Evolutionary conservation across 2,888 invertebrate species (phyloP).

Genomic region (Axea sp.): DNA sequence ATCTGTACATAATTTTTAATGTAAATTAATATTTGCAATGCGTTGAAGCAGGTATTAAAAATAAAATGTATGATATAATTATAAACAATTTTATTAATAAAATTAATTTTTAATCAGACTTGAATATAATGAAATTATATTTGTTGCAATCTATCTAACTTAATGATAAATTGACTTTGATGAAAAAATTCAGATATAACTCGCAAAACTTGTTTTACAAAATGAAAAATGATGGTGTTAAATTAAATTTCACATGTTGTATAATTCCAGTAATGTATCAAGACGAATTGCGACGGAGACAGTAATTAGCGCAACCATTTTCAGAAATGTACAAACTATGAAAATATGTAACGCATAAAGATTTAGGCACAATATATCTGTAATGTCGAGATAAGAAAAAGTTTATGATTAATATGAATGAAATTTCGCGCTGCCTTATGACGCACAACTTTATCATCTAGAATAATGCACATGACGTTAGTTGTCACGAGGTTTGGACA

Average conservation of each 20-base stretch:
- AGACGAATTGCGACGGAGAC: slow-evolving; percentile 21
- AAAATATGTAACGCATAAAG: slow-evolving; percentile 6
- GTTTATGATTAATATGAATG: slow-evolving; percentile 49
- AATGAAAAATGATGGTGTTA: slow-evolving; percentile 15
- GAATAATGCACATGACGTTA: slow-evolving; percentile 59
- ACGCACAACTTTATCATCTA: slow-evolving; percentile 50
- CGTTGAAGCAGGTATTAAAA: too few relatives aligned
- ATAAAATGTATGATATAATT: too few relatives aligned
- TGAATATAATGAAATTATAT: too few relatives aligned
- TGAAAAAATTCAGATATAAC: too few relatives aligned
- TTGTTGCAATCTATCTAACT: too few relatives aligned
- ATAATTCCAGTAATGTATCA: slow-evolving; percentile 4
- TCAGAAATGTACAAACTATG: not conserved
- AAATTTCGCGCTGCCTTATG: slow-evolving; percentile 47
- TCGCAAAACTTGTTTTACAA: not conserved
- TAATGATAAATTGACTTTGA: too few relatives aligned
- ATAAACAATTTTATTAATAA: too few relatives aligned
- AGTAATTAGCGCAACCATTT: slow-evolving; percentile 25
- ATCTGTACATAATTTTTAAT: too few relatives aligned
- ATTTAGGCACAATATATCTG: slow-evolving; percentile 20
- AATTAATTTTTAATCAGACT: too few relatives aligned
- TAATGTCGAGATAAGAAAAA: slow-evolving; percentile 41
- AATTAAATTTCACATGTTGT: not conserved
- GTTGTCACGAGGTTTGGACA: slow-evolving; percentile 63
- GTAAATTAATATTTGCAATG: too few relatives aligned